Evolutionary conservation across 2,113 vertebrate species (phyloP).

Genomic region (Dicerorhinus sumatrensis): DNA sequence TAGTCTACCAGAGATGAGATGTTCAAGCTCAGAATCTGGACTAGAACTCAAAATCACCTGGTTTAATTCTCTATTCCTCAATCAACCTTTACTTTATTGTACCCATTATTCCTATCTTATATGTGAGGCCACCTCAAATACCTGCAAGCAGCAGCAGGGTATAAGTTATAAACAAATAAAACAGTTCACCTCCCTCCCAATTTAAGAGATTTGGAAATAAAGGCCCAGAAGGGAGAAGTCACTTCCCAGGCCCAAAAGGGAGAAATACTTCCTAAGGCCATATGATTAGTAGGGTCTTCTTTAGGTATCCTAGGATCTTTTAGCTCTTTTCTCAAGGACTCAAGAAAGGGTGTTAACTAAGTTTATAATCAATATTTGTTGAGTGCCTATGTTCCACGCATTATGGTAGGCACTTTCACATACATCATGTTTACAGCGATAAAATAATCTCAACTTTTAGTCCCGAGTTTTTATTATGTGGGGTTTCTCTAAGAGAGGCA

Average conservation of each 20-base stretch:
- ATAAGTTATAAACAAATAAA: constrained; percentile 33
- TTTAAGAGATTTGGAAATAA: constrained; percentile 33
- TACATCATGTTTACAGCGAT: constrained; percentile 5
- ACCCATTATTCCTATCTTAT: not conserved
- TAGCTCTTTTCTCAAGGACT: constrained; percentile 13
- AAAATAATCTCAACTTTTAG: constrained; percentile 3
- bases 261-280: constrained; percentile 36
- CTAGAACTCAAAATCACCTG: constrained; percentile 29
- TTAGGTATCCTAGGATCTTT: not conserved
- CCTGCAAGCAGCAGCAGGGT: not conserved
- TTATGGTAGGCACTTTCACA: not conserved
- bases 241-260: not conserved
- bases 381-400: constrained; percentile 30
- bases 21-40: not conserved
- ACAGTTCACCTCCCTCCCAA: constrained; percentile 5
- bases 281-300: constrained; percentile 29
- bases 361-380: constrained; percentile 44
- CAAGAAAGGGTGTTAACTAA: constrained; percentile 6
- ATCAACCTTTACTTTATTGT: constrained; percentile 33
- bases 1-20: not conserved
- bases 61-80: constrained; percentile 19
- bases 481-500: constrained; percentile 34
- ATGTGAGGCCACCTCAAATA: constrained; percentile 17
- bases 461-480: not conserved
- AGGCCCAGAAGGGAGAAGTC: not conserved